Conservation (phyloP, 1,140 invertebrate species). For the Doryteuthis pealeii region DNA sequence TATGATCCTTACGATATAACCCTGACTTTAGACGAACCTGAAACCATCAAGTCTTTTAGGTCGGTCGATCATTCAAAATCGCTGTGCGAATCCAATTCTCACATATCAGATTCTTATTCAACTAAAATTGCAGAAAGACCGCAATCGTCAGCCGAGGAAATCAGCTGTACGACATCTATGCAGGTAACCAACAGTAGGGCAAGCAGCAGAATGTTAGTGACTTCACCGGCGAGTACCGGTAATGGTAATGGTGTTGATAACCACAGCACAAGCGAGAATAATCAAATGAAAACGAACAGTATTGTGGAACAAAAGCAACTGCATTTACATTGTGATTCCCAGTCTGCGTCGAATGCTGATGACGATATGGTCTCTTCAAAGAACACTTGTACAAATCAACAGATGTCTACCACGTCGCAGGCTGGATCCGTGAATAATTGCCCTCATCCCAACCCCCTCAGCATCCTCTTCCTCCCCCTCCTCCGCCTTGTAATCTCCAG, state of each 20-base stretch:
- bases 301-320: neutral
- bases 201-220: neutral
- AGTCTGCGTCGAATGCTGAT: neutral
- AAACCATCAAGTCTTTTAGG: neutral
- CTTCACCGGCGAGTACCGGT: neutral
- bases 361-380: neutral
- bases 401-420: neutral
- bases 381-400: neutral
- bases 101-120: neutral
- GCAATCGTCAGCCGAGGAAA: neutral
- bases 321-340: neutral
- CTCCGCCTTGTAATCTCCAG: neutral
- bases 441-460: neutral
- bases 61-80: neutral
- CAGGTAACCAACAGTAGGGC: neutral
- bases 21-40: neutral
- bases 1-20: conserved; percentile 6
- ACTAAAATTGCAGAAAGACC: neutral
- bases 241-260: neutral
- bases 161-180: neutral
- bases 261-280: neutral
- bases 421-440: neutral
- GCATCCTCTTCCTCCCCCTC: neutral
- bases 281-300: neutral
- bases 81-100: neutral